phyloP scores from a whole-genome alignment of 1,140 invertebrate genomes.

The Drosophila guanche region DNA sequence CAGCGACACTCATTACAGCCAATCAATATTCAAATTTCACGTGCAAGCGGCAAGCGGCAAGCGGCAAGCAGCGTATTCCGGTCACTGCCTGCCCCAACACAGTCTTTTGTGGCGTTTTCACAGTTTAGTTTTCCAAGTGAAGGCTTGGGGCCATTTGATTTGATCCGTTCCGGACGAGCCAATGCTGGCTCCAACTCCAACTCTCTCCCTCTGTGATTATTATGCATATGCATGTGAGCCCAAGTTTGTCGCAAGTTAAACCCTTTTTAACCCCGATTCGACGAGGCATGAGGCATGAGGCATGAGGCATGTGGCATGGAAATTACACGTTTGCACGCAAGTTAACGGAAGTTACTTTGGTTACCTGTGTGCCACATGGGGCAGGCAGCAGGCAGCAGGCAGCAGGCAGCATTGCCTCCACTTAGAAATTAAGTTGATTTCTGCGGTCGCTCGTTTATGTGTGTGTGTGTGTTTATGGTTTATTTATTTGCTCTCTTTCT shows the following conservation, averaged over 20 bases:
- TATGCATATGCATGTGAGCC: slow-evolving; percentile 75
- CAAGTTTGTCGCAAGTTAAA: slow-evolving; percentile 68
- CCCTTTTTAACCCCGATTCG: slow-evolving; percentile 77
- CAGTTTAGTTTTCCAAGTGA: slow-evolving; percentile 74
- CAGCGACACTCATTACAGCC: slow-evolving; percentile 73
- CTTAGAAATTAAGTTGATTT: slow-evolving; percentile 61
- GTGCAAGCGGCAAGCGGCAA: slow-evolving; percentile 1
- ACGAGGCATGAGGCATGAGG: background rate
- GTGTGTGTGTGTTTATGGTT: slow-evolving; percentile 77
- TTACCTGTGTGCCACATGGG: background rate
- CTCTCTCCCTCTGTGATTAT: slow-evolving; percentile 62
- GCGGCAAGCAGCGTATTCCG: slow-evolving; percentile 21
- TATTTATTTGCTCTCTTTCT: slow-evolving; percentile 63
- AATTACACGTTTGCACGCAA: slow-evolving; percentile 78
- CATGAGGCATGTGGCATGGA: slow-evolving; percentile 8
- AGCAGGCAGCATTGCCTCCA: slow-evolving; percentile 17
- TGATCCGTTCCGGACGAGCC: slow-evolving; percentile 57
- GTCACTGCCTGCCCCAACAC: slow-evolving; percentile 8
- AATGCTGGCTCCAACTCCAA: too few species aligned
- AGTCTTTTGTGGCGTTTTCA: slow-evolving; percentile 60
- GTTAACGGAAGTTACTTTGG: slow-evolving; percentile 64
- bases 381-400: too few species aligned
- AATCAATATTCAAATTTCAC: slow-evolving; percentile 79
- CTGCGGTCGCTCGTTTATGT: slow-evolving; percentile 53
- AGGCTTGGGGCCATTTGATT: background rate